phyloP scores from a whole-genome alignment of 1,140 invertebrate species.

The Stegodyphus mimosarum region DNA sequence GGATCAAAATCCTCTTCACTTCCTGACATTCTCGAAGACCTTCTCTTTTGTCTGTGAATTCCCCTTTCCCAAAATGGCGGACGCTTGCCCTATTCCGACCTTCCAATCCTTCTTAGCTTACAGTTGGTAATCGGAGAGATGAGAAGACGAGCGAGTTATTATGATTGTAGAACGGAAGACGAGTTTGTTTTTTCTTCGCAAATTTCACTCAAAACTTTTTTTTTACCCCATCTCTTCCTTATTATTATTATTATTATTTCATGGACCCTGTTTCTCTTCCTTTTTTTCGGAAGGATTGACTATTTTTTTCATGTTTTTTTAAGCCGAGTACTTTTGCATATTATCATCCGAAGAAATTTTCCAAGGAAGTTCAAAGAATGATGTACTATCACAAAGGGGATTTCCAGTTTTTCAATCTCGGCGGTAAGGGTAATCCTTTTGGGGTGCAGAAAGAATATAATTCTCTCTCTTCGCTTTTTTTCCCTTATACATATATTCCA shows the following conservation, averaged over 20 bases:
- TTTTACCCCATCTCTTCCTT: neutral
- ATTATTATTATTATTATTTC: constrained; percentile 1
- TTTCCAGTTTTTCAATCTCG: constrained; percentile 11
- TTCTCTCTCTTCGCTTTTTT: neutral
- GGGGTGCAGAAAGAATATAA: neutral
- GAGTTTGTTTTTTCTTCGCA: constrained; percentile 15
- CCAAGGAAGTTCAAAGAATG: constrained; percentile 24
- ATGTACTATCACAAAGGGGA: constrained; percentile 12
- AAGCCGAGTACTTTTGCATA: constrained; percentile 1
- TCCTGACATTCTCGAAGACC: constrained; percentile 2
- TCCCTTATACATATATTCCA: neutral
- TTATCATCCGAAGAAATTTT: constrained; percentile 32
- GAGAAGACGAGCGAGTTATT: constrained; percentile 32
- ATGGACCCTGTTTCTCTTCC: neutral
- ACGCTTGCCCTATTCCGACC: neutral
- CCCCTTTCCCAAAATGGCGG: constrained; percentile 22
- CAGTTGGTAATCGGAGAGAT: constrained; percentile 32
- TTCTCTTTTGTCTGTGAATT: neutral
- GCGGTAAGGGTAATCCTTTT: constrained; percentile 18
- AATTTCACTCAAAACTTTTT: constrained; percentile 16
- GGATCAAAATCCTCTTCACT: constrained; percentile 39
- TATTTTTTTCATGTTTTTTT: neutral
- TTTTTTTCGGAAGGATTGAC: constrained; percentile 6
- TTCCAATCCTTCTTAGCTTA: constrained; percentile 1
- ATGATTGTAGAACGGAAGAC: constrained; percentile 27